A percentile compares a stretch with the other conserved stretches of the same genome.
These are phyloP conservation scores for Microctenopoma stevenorrisi DNA, from an alignment of 2,797 vertebrate species.

Conservation along the genomic window DNA sequence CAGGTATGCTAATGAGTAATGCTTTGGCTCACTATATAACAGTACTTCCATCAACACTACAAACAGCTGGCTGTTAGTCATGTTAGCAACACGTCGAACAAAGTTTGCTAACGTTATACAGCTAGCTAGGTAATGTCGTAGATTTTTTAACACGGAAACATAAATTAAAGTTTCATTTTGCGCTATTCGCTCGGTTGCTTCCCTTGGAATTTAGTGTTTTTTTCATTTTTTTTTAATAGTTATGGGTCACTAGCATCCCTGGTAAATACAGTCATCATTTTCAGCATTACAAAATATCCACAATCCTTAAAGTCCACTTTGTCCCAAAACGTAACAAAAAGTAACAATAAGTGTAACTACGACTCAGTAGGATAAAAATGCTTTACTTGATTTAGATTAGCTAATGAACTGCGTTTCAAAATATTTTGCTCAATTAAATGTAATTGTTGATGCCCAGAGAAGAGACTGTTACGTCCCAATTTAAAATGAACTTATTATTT, in stretches of 20 bases:
- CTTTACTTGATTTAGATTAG: too few relatives aligned
- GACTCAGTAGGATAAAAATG: too few relatives aligned
- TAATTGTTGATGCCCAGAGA: neutral
- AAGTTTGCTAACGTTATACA: constrained; percentile 55
- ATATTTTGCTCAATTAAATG: neutral
- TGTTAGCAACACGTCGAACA: constrained; percentile 59
- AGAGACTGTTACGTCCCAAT: neutral
- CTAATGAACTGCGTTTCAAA: too few relatives aligned
- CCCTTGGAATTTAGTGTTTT: neutral
- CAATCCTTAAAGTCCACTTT: neutral
- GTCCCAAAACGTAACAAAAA: neutral
- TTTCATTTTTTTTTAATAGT: neutral
- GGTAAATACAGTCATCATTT: constrained; percentile 2
- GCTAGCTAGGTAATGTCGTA: constrained; percentile 18
- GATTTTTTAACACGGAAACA: neutral
- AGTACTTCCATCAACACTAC: constrained; percentile 20
- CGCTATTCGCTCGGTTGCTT: too few relatives aligned
- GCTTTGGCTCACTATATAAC: neutral
- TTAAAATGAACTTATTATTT: neutral
- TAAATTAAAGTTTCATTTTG: neutral
- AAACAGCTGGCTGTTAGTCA: constrained; percentile 51
- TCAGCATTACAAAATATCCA: constrained; percentile 9
- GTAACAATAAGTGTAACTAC: neutral
- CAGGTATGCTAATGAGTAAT: constrained; percentile 82
- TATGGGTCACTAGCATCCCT: neutral